Conservation (phyloP, 2,888 invertebrate genomes). For the Ariolimax columbianus region DNA sequence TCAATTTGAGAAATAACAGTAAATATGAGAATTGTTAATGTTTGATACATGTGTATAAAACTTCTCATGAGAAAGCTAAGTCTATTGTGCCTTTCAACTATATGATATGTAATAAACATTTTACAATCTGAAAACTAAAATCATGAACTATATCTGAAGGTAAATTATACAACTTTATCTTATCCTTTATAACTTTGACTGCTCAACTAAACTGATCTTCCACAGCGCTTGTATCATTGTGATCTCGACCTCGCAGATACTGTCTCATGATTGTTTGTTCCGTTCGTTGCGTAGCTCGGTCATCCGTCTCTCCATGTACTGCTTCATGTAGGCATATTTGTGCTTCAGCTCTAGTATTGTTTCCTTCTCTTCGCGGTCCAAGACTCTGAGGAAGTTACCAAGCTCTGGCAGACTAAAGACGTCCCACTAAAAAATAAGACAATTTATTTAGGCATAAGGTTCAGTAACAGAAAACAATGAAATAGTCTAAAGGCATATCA, state of each 20-base stretch:
- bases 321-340: slow-evolving; percentile 79
- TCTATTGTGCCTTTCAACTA: background rate
- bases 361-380: slow-evolving; percentile 81
- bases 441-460: too few species aligned
- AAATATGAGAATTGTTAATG: too few species aligned
- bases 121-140: background rate
- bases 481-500: too few species aligned
- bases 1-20: too few species aligned
- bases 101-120: background rate
- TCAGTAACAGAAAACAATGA: too few species aligned
- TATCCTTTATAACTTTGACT: background rate
- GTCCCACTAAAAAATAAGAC: slow-evolving; percentile 80
- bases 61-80: background rate
- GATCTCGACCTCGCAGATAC: background rate
- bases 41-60: background rate
- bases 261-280: slow-evolving; percentile 23
- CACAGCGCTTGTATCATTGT: background rate
- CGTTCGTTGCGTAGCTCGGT: slow-evolving; percentile 67
- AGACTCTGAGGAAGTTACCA: slow-evolving; percentile 81
- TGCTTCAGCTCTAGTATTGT: slow-evolving; percentile 80
- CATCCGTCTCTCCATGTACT: slow-evolving; percentile 67
- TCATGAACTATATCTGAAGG: background rate
- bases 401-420: slow-evolving; percentile 82
- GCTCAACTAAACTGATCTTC: background rate
- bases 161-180: background rate